phyloP scores from a whole-genome alignment of 2,888 invertebrate species.

The Eurytoma californica region DNA sequence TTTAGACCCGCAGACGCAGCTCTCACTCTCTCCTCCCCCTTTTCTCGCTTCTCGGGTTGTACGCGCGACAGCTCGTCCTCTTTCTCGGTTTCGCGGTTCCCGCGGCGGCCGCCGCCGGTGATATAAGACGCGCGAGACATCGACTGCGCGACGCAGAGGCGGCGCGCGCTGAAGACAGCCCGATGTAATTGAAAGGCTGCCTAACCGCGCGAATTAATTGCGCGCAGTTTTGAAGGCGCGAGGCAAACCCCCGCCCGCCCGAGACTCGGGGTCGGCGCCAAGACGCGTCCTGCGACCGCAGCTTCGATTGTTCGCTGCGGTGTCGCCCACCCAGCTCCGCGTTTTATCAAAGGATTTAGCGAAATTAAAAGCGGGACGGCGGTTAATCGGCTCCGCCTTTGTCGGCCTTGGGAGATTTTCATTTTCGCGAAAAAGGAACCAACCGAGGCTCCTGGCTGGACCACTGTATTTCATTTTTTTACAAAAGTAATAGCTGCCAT shows the following conservation, averaged over 20 bases:
- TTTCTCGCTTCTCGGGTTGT: slow-evolving; percentile 35
- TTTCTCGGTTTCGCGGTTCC: slow-evolving; percentile 20
- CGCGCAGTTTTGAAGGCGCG: slow-evolving; percentile 21
- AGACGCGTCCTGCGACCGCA: not conserved
- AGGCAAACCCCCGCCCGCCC: slow-evolving; percentile 38
- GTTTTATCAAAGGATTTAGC: not conserved
- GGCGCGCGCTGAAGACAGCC: not conserved
- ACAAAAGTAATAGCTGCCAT: too few species aligned
- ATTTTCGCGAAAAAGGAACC: too few species aligned
- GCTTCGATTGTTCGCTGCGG: slow-evolving; percentile 7
- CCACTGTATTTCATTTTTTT: too few species aligned
- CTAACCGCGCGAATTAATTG: slow-evolving; percentile 42
- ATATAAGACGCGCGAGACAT: slow-evolving; percentile 7
- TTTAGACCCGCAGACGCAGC: slow-evolving; percentile 42
- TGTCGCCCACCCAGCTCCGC: not conserved
- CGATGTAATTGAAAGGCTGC: slow-evolving; percentile 41
- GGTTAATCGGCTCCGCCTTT: too few species aligned
- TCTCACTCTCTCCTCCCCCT: not conserved
- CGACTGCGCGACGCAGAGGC: not conserved
- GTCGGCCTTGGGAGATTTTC: too few species aligned
- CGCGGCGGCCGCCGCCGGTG: slow-evolving; percentile 1
- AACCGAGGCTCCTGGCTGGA: too few species aligned
- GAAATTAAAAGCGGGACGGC: too few species aligned
- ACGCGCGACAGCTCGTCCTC: slow-evolving; percentile 13
- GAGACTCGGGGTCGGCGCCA: not conserved